Conservation (phyloP, 2,888 invertebrate genomes). For the Leucoptera coffeella region DNA sequence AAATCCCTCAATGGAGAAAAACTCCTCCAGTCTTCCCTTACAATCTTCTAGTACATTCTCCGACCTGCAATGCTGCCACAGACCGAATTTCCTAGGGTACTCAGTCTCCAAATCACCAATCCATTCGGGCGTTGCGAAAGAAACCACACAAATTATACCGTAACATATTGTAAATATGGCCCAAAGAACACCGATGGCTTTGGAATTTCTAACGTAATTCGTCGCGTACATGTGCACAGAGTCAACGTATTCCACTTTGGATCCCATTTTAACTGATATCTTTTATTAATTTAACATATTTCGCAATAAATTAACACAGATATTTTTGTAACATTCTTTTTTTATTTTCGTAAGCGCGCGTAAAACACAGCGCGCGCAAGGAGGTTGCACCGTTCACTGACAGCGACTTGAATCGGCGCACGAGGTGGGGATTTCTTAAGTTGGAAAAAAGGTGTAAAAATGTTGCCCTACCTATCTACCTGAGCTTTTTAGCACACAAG, state of each 20-base stretch:
- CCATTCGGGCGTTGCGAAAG: conserved; percentile 94
- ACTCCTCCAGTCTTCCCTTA: conserved; percentile 76
- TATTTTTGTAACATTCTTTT: too few species aligned
- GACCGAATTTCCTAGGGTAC: conserved; percentile 85
- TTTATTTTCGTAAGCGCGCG: too few species aligned
- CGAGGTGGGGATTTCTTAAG: too few species aligned
- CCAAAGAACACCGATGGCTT: conserved; percentile 96
- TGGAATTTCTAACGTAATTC: conserved; percentile 85
- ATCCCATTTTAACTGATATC: conserved; percentile 60
- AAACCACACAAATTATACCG: conserved; percentile 90
- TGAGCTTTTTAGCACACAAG: too few species aligned
- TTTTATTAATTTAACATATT: too few species aligned
- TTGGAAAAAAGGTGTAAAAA: too few species aligned
- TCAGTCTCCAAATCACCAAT: conserved; percentile 79
- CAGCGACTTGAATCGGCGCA: too few species aligned
- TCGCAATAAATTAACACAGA: too few species aligned
- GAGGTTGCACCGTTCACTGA: too few species aligned
- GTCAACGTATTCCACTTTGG: conserved; percentile 89
- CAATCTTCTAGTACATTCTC: conserved; percentile 78
- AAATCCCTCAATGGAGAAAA: conserved; percentile 72
- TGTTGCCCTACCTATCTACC: too few species aligned
- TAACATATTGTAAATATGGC: conserved; percentile 96
- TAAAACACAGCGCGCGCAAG: conserved; percentile 1
- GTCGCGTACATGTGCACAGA: conserved; percentile 86
- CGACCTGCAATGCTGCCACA: conserved; percentile 83